These are phyloP conservation scores for Drosophila nigromelanica DNA, from an alignment of 1,140 invertebrate genomes.

Conservation along the genomic window DNA sequence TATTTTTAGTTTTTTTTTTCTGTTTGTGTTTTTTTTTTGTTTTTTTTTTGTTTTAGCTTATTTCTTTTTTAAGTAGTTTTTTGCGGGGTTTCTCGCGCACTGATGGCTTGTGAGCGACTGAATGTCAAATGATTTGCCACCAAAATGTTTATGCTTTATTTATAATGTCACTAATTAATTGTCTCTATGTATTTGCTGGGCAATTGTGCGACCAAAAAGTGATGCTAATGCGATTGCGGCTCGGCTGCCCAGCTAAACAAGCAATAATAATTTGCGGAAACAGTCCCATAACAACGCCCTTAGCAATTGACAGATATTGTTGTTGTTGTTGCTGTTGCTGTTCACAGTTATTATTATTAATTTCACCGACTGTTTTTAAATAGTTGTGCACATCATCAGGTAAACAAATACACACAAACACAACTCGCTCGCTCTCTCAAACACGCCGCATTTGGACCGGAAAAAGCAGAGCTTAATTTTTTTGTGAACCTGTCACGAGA, in stretches of 20 bases:
- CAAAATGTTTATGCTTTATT: slow-evolving; percentile 76
- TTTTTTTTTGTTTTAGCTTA: slow-evolving; percentile 20
- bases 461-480: slow-evolving; percentile 11
- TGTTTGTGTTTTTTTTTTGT: slow-evolving; percentile 10
- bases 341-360: slow-evolving; percentile 46
- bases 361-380: slow-evolving; percentile 33
- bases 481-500: slow-evolving; percentile 27
- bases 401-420: slow-evolving; percentile 14
- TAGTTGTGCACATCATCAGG: slow-evolving; percentile 20
- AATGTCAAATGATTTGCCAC: slow-evolving; percentile 76
- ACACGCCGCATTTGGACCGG: slow-evolving; percentile 20
- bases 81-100: slow-evolving; percentile 36
- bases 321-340: slow-evolving; percentile 34
- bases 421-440: background rate
- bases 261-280: slow-evolving; percentile 78
- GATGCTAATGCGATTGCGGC: slow-evolving; percentile 69
- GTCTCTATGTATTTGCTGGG: slow-evolving; percentile 32
- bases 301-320: slow-evolving; percentile 29
- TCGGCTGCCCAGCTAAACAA: slow-evolving; percentile 39
- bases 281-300: slow-evolving; percentile 63
- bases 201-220: slow-evolving; percentile 54
- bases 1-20: slow-evolving; percentile 31
- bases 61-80: slow-evolving; percentile 9
- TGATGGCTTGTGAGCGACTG: slow-evolving; percentile 52
- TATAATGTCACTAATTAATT: slow-evolving; percentile 78